phyloP scores from a whole-genome alignment of 2,888 invertebrate species.

The Marasmarcha lunaedactyla region DNA sequence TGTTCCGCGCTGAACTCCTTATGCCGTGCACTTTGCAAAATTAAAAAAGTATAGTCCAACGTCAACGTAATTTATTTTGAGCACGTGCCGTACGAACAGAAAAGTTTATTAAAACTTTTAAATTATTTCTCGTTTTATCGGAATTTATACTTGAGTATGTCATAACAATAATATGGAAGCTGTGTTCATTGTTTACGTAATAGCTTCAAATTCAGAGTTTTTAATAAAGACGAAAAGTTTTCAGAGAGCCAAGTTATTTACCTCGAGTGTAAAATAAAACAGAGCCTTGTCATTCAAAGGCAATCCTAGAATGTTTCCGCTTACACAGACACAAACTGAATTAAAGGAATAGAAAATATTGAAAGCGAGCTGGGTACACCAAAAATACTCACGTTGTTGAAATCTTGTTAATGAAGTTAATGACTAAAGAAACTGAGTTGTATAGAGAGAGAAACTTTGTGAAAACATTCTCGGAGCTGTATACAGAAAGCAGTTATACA shows the following conservation, averaged over 20 bases:
- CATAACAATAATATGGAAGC: constrained; percentile 44
- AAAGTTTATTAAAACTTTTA: constrained; percentile 11
- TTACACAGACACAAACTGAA: constrained; percentile 53
- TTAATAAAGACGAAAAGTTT: constrained; percentile 64
- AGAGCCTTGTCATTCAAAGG: constrained; percentile 60
- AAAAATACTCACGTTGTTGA: constrained; percentile 48
- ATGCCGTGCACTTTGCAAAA: constrained; percentile 38
- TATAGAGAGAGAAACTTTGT: constrained; percentile 37
- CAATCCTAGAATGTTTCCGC: constrained; percentile 56
- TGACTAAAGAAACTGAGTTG: constrained; percentile 52
- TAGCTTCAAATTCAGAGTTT: constrained; percentile 57
- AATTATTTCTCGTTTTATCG: constrained; percentile 11
- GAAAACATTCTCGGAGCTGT: constrained; percentile 49
- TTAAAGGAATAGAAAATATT: constrained; percentile 55
- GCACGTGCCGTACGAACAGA: not conserved
- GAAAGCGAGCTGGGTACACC: constrained; percentile 46
- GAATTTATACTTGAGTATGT: constrained; percentile 23
- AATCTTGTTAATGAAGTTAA: constrained; percentile 62
- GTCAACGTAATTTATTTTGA: constrained; percentile 1
- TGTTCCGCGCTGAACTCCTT: constrained; percentile 19
- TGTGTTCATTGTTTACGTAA: constrained; percentile 50
- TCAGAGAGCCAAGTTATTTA: constrained; percentile 64
- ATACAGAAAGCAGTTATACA: constrained; percentile 41
- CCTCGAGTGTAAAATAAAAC: constrained; percentile 64
- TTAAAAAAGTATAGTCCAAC: constrained; percentile 26